These are phyloP conservation scores for Sminthurinus signatus DNA, from an alignment of 1,140 invertebrate genomes.

Conservation along the genomic window DNA sequence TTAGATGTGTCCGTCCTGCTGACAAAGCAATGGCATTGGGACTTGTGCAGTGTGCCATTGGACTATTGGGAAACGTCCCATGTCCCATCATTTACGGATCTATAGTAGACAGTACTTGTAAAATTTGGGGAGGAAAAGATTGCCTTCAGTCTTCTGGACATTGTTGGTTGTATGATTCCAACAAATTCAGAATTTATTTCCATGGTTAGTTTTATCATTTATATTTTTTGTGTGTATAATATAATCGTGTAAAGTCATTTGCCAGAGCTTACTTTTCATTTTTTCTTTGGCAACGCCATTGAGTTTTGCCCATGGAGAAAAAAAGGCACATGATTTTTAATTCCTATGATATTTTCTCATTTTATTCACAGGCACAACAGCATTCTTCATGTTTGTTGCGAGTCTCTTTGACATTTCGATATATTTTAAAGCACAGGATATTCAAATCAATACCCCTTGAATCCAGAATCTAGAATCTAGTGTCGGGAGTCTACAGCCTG, in stretches of 20 bases:
- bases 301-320: too few species aligned
- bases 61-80: conserved; percentile 85
- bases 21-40: conserved; percentile 92
- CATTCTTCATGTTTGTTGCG: conserved; percentile 68
- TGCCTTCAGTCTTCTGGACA: conserved; percentile 26
- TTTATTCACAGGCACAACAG: conserved; percentile 61
- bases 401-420: conserved; percentile 75
- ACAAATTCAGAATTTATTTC: conserved; percentile 74
- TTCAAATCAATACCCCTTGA: conserved; percentile 44
- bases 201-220: conserved; percentile 57
- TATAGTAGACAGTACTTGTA: conserved; percentile 82
- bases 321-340: too few species aligned
- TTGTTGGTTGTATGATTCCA: conserved; percentile 77
- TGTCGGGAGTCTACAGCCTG: too few species aligned
- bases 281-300: background rate
- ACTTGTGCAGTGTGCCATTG: conserved; percentile 86
- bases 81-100: conserved; percentile 88
- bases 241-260: too few species aligned
- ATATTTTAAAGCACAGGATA: conserved; percentile 71
- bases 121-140: conserved; percentile 73
- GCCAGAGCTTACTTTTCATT: background rate
- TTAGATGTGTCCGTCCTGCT: conserved; percentile 81
- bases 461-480: too few species aligned
- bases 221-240: too few species aligned
- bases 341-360: conserved; percentile 8